These are phyloP conservation scores for Ceratosolen fusciceps DNA, from an alignment of 1,140 invertebrate genomes.

Conservation along the genomic window DNA sequence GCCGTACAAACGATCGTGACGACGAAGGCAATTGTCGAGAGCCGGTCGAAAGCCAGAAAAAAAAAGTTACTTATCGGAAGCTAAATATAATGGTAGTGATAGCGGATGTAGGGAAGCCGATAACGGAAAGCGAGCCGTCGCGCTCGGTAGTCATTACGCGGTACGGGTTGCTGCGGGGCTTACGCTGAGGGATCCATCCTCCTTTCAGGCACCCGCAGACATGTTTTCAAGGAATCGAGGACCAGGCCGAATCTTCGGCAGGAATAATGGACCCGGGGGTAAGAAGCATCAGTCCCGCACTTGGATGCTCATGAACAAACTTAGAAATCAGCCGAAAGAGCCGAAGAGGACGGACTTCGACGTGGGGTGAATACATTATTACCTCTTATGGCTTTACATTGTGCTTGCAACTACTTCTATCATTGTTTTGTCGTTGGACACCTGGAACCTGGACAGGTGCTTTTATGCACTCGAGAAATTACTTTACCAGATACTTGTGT, in stretches of 20 bases:
- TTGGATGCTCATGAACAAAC: constrained; percentile 31
- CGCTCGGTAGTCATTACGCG: too few relatives aligned
- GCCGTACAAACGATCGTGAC: neutral
- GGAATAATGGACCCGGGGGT: neutral
- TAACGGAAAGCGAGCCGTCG: too few relatives aligned
- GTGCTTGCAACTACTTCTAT: neutral
- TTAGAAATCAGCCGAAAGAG: constrained; percentile 10
- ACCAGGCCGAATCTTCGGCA: constrained; percentile 15
- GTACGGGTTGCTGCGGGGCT: neutral
- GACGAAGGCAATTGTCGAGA: neutral
- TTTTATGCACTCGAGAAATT: neutral
- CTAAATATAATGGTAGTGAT: neutral
- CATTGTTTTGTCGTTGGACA: neutral
- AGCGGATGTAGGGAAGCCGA: too few relatives aligned
- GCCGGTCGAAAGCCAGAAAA: neutral
- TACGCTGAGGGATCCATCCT: neutral
- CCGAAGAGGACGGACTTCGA: neutral
- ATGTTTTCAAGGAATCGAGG: constrained; percentile 27
- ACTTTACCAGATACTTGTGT: too few relatives aligned
- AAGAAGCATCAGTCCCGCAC: constrained; percentile 20
- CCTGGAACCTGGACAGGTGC: neutral
- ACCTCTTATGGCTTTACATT: neutral
- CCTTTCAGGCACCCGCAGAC: neutral
- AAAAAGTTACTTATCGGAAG: neutral
- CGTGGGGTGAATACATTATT: constrained; percentile 10